phyloP scores from a whole-genome alignment of 2,888 invertebrate genomes.

The Dasysyrphus tricinctus region DNA sequence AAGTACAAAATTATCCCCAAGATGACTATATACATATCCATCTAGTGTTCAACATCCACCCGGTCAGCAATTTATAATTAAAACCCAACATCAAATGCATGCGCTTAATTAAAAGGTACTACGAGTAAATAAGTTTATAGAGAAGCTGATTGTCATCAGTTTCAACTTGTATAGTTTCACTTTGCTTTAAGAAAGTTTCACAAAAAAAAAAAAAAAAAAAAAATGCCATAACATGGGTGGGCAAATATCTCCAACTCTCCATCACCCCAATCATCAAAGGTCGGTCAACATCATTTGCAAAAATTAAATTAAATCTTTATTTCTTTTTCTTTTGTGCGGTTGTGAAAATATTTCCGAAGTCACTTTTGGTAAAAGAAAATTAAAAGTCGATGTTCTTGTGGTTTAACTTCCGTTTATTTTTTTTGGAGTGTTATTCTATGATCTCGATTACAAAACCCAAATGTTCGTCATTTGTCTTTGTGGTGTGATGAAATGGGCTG shows the following conservation, averaged over 20 bases:
- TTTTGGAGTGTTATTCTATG: constrained; percentile 16
- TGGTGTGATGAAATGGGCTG: constrained; percentile 51
- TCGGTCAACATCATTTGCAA: constrained; percentile 21
- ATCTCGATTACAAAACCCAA: constrained; percentile 49
- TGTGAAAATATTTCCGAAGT: constrained; percentile 25
- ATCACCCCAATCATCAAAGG: constrained; percentile 11
- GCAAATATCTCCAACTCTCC: background rate
- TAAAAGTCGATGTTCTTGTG: constrained; percentile 47
- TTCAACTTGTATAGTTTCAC: constrained; percentile 44
- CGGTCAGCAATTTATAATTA: constrained; percentile 8
- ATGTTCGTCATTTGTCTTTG: constrained; percentile 54
- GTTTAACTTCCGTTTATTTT: constrained; percentile 30
- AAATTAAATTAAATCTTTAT: constrained; percentile 47
- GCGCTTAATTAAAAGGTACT: constrained; percentile 40
- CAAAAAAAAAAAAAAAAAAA: background rate
- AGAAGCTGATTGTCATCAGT: constrained; percentile 27
- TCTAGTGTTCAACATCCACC: background rate
- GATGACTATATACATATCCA: background rate
- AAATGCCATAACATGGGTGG: background rate
- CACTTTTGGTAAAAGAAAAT: constrained; percentile 38
- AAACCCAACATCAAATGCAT: constrained; percentile 22
- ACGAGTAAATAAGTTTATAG: background rate
- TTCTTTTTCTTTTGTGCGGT: constrained; percentile 15
- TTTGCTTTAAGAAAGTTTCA: constrained; percentile 49
- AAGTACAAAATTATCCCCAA: constrained; percentile 47